Base-by-base conservation (phyloP, 1,140 invertebrate genomes). In the Sitophilus oryzae region DNA sequence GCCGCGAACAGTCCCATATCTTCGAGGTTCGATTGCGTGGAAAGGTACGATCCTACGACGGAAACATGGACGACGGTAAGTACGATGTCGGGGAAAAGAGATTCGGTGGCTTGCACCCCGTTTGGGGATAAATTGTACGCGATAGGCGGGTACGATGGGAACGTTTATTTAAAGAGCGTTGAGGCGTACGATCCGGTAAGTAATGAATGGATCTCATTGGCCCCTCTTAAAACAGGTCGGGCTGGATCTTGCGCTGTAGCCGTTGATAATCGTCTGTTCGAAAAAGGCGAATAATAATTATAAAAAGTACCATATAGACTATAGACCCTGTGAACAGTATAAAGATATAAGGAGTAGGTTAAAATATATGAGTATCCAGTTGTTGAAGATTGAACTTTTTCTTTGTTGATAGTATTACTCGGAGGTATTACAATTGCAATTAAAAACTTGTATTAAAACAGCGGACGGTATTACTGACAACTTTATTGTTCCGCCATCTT, bases 141-240 rank as follows among this genome's bases (percentile, higher is more conserved):
- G 34, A 88, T 95, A 21, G 93, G 94, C 21, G 95, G 95, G 0
- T 96, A 96, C 73, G 93, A 97, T 77, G 94, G 94, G n/a, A 88
- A 89, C 65, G 83, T 87, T 55, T 96, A 95, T 74, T 75, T 96
- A 1, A 89, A 86, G 65, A 82, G 86, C 50, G 92, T 96, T 15
- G 93, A 98, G 76, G 84, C 91, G 61, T 98, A 96, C 72, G 92
- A 97, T 73, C 85, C 92, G 9, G 83, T 88, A 68, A 81, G 80
- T 0, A 94, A 96, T 74, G 84, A 87, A 64, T 97, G 94, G 93
- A 74, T 73, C n/a, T 73, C 76, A 42, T 76, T 90, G 52, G 78
- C 88, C 22, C 80, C 86, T 11, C 74, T 94, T 38, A 83, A 81
- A 62, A 85, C 83, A 21, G 88, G 89, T 34, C 78, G 91, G 57